Evolutionary conservation across 1,140 invertebrate species (phyloP), one percentile per base, ranked within the genome.

Genomic region (Sycobia sp.): DNA sequence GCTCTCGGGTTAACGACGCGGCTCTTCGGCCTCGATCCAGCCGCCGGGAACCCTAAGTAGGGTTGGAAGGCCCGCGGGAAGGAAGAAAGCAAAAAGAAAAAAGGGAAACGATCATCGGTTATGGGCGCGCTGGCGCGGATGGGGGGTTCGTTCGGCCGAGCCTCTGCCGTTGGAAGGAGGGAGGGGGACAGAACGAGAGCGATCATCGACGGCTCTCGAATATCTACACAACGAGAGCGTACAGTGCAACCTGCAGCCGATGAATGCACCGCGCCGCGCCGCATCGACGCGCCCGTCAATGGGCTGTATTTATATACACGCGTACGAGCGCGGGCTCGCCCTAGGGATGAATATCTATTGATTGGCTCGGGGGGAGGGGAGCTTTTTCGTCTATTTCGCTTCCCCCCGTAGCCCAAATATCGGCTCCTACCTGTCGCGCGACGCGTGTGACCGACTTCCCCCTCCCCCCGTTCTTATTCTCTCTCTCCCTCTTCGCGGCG

Each of bases 281-380:
- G 68, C 70, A 72, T 62, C 62, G 65, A 66, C 67, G 68, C 71
- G 68, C 5, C 62, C 53, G 49, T 65, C 62, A 61, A 61, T 61
- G 47, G 7, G 4, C n/a, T n/a, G n/a, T n/a, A n/a, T n/a, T n/a
- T n/a, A n/a, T n/a, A n/a, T n/a, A 23, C 43, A 32, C 41, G 27
- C 13, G 1, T 1, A n/a, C 25, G 11, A 8, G 23, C 29, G n/a
- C 61, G 13, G 50, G 72, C n/a, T n/a, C n/a, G n/a, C n/a, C n/a
- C n/a, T n/a, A n/a, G 76, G 77, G 78, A 78, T 78, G 73, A 76
- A 80, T 77, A 77, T 79, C 74, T 77, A 78, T 80, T 80, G 78
- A 79, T 80, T 78, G 76, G 71, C 56, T 69, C 67, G 62, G 71
- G 72, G n/a, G n/a, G n/a, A n/a, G n/a, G n/a, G n/a, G n/a, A n/a